Percentiles rank a stretch among this genome's conserved stretches.
Conservation (phyloP, 1,140 invertebrate species). For the Papilio helenus region DNA sequence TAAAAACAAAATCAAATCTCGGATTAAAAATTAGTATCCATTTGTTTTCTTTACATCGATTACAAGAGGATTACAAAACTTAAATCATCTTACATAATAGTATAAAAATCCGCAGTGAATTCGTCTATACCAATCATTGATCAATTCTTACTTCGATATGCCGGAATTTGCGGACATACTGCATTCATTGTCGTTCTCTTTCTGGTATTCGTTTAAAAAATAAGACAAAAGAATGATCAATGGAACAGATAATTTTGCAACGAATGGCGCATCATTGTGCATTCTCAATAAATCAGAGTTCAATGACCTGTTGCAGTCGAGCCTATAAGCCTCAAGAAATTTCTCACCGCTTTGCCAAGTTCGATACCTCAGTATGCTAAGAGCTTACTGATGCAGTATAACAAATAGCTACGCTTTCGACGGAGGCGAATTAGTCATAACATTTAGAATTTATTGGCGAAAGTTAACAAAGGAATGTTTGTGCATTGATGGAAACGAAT, state of each 20-base stretch:
- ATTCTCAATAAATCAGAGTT: slow-evolving; percentile 63
- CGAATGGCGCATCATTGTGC: slow-evolving; percentile 67
- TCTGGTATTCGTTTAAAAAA: slow-evolving; percentile 1
- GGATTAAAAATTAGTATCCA: too few species aligned
- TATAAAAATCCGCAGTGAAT: not conserved
- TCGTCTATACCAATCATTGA: not conserved
- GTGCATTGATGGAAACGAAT: not conserved
- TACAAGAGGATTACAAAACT: not conserved
- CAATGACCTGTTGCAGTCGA: slow-evolving; percentile 52
- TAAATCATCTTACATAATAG: not conserved
- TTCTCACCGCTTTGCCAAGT: slow-evolving; percentile 42
- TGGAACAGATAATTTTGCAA: slow-evolving; percentile 50
- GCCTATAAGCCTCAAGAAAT: slow-evolving; percentile 49
- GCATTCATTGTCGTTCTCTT: not conserved
- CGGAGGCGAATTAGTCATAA: slow-evolving; percentile 20
- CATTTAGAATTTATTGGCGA: slow-evolving; percentile 23
- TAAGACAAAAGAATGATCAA: slow-evolving; percentile 44
- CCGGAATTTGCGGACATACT: not conserved
- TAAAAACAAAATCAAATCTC: too few species aligned
- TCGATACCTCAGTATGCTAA: not conserved
- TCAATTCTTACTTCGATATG: not conserved
- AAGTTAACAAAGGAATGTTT: slow-evolving; percentile 16
- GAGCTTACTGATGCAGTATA: slow-evolving; percentile 7
- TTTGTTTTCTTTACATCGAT: too few species aligned
- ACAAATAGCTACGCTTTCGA: slow-evolving; percentile 15